These are phyloP conservation scores for Carterocephalus palaemon DNA, from an alignment of 2,888 invertebrate species.

Conservation along the genomic window DNA sequence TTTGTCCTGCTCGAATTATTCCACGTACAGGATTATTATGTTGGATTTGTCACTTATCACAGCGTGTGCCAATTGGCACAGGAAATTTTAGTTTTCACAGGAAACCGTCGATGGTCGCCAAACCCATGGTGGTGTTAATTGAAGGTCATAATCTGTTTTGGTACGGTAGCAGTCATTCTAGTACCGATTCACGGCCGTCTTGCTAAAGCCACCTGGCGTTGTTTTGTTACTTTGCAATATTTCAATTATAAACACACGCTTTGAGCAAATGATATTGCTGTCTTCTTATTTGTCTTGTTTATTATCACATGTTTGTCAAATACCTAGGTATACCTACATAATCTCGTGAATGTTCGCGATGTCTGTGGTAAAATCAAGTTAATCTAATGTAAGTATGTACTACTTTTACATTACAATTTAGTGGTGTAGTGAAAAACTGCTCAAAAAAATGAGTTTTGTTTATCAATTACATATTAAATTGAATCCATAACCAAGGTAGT, in stretches of 20 bases:
- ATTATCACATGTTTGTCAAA: too few species aligned
- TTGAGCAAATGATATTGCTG: constrained; percentile 2
- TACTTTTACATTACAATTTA: too few species aligned
- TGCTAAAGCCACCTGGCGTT: constrained; percentile 4
- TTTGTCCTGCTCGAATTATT: constrained; percentile 7
- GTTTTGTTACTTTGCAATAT: constrained; percentile 12
- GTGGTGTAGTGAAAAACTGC: too few species aligned
- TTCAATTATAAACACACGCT: constrained; percentile 1
- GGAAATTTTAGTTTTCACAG: constrained; percentile 24
- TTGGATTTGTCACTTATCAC: constrained; percentile 17
- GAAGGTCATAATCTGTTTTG: constrained; percentile 23
- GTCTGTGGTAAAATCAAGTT: too few species aligned
- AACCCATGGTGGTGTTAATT: constrained; percentile 18
- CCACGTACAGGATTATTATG: constrained; percentile 20
- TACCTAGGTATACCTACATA: too few species aligned
- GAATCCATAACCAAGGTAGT: too few species aligned
- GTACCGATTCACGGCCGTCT: constrained; percentile 17
- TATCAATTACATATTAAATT: too few species aligned
- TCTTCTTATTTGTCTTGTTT: constrained; percentile 4
- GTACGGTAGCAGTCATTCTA: constrained; percentile 3
- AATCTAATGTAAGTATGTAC: too few species aligned
- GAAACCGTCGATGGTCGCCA: constrained; percentile 17
- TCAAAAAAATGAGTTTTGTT: too few species aligned
- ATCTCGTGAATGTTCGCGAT: too few species aligned
- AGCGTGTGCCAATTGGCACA: constrained; percentile 23